Percentiles rank a stretch among this genome's conserved stretches.
Evolutionary conservation across 2,888 invertebrate genomes (phyloP).

Genomic region (Protonemura montana): DNA sequence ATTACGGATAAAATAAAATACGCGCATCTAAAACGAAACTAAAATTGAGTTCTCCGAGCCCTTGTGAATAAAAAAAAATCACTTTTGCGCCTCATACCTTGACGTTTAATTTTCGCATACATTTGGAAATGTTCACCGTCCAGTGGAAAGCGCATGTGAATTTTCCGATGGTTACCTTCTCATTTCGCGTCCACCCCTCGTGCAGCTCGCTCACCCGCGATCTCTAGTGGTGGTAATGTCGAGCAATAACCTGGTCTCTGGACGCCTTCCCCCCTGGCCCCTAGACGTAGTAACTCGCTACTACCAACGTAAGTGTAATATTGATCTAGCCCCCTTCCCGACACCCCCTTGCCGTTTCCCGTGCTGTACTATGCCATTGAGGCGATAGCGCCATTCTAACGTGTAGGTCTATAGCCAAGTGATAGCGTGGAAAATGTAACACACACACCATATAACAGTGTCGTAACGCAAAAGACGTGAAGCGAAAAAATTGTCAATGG

Average conservation of each 20-base stretch:
- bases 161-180: conserved; percentile 32
- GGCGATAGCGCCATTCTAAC: conserved; percentile 22
- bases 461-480: neutral
- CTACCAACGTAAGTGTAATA: conserved; percentile 38
- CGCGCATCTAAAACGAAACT: too few species aligned
- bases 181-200: conserved; percentile 32
- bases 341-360: neutral
- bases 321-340: conserved; percentile 28
- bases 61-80: too few species aligned
- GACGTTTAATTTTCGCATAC: too few species aligned
- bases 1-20: too few species aligned
- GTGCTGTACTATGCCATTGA: conserved; percentile 12
- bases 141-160: conserved; percentile 3
- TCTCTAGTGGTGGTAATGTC: conserved; percentile 30
- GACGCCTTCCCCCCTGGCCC: neutral
- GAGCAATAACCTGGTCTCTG: conserved; percentile 34
- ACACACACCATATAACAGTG: neutral
- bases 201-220: neutral
- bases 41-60: too few species aligned
- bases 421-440: conserved; percentile 17
- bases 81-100: too few species aligned
- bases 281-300: neutral
- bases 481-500: neutral
- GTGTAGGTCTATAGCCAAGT: neutral
- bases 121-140: neutral